Evolutionary conservation across 2,113 vertebrate genomes (phyloP).

Genomic region (Rhombomys opimus): DNA sequence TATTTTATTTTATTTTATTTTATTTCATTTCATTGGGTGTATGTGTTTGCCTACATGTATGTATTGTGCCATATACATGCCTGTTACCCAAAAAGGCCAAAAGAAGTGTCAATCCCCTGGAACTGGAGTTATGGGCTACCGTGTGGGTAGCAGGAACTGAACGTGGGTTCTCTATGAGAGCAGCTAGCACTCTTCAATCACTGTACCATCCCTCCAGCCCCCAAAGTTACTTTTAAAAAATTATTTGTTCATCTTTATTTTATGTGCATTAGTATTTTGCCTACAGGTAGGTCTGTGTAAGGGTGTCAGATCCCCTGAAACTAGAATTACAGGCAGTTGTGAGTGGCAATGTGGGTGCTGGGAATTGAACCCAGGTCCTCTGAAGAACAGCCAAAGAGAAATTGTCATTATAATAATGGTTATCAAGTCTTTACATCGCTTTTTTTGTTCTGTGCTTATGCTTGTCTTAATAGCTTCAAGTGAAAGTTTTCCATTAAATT

Average conservation of each 20-base stretch:
- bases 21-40: background rate
- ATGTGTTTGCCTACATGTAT: background rate
- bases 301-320: background rate
- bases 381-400: background rate
- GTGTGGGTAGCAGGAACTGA: background rate
- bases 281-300: background rate
- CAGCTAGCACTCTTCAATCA: background rate
- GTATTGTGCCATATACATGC: too few relatives aligned
- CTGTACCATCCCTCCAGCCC: background rate
- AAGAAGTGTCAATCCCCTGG: background rate
- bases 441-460: background rate
- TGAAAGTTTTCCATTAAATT: conserved; percentile 42
- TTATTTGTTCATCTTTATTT: background rate
- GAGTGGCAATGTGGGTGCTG: background rate
- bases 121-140: background rate
- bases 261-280: background rate
- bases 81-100: background rate
- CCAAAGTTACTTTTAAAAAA: background rate
- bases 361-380: background rate
- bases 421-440: background rate
- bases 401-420: background rate
- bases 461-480: background rate
- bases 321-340: background rate
- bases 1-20: background rate
- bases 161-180: background rate